A percentile compares a stretch with the other conserved stretches of the same genome.
phyloP scores from a whole-genome alignment of 2,888 invertebrate species.

The Octonoba sinensis region DNA sequence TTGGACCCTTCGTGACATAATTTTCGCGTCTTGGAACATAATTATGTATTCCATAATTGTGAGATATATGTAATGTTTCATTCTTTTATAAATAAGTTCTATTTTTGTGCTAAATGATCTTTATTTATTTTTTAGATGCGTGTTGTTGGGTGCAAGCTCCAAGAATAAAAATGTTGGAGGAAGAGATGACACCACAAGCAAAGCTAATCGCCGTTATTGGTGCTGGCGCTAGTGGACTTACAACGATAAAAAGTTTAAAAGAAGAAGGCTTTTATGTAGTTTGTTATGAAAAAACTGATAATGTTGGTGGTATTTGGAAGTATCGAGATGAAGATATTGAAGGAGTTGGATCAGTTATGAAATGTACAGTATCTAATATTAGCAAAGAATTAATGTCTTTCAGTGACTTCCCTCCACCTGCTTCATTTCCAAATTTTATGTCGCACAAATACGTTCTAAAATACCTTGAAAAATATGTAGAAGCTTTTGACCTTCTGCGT shows the following conservation, averaged over 20 bases:
- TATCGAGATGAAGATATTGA: slow-evolving; percentile 66
- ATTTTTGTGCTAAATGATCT: background rate
- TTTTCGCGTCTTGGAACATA: no score
- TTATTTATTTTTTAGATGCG: slow-evolving; percentile 27
- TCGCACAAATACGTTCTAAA: slow-evolving; percentile 70
- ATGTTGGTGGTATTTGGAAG: slow-evolving; percentile 71
- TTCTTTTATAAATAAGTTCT: no score
- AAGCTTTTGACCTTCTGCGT: slow-evolving; percentile 68
- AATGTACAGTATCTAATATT: slow-evolving; percentile 71
- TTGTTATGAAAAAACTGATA: slow-evolving; percentile 70
- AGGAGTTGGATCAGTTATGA: slow-evolving; percentile 69
- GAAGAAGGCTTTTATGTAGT: slow-evolving; percentile 71
- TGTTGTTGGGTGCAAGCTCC: background rate
- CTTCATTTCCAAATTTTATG: slow-evolving; percentile 70
- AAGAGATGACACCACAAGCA: slow-evolving; percentile 38
- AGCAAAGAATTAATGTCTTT: slow-evolving; percentile 71
- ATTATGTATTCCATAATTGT: no score
- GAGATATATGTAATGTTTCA: no score
- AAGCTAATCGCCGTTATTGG: slow-evolving; percentile 69
- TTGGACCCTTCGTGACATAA: no score
- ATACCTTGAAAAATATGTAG: slow-evolving; percentile 70
- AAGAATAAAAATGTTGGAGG: slow-evolving; percentile 15
- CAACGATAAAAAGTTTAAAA: slow-evolving; percentile 70
- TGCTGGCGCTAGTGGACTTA: slow-evolving; percentile 71
- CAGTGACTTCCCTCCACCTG: slow-evolving; percentile 71